phyloP scores from a whole-genome alignment of 2,888 invertebrate species.

The Rhamphomyia laevipes region DNA sequence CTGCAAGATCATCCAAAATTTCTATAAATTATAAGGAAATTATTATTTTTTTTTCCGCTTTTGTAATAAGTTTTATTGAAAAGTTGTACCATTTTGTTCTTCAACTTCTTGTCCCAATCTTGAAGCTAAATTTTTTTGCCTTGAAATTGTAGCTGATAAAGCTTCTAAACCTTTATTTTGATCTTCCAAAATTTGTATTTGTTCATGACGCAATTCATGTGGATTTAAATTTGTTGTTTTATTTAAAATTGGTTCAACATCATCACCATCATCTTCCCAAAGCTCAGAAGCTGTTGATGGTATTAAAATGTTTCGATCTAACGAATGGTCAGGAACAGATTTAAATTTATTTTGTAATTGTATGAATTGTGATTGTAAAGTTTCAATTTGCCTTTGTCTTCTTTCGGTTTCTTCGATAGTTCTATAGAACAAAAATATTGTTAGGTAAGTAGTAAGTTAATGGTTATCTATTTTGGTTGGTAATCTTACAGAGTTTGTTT shows the following conservation, averaged over 20 bases:
- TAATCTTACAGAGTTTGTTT: constrained; percentile 29
- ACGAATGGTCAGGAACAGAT: constrained; percentile 8
- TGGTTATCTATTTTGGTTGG: too few relatives aligned
- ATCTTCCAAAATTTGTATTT: constrained; percentile 50
- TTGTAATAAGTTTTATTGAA: constrained; percentile 5
- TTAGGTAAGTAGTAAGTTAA: too few relatives aligned
- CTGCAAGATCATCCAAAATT: constrained; percentile 62
- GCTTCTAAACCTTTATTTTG: constrained; percentile 68
- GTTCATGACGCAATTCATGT: constrained; percentile 43
- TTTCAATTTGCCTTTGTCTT: constrained; percentile 47
- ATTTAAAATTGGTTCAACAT: constrained; percentile 37
- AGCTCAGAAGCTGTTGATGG: constrained; percentile 14
- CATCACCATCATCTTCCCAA: constrained; percentile 27
- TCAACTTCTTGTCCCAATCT: constrained; percentile 66
- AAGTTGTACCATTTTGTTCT: constrained; percentile 55
- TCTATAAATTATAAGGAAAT: constrained; percentile 43
- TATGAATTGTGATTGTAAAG: constrained; percentile 45
- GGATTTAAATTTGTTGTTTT: constrained; percentile 35
- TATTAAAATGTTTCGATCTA: constrained; percentile 9
- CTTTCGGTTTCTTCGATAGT: constrained; percentile 51
- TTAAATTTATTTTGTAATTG: constrained; percentile 40
- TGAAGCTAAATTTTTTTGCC: constrained; percentile 64
- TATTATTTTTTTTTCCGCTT: background rate
- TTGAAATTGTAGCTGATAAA: constrained; percentile 57
- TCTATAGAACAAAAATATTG: constrained; percentile 27